Evolutionary conservation across 2,888 invertebrate genomes (phyloP).

Genomic region (Drosophila colorata): DNA sequence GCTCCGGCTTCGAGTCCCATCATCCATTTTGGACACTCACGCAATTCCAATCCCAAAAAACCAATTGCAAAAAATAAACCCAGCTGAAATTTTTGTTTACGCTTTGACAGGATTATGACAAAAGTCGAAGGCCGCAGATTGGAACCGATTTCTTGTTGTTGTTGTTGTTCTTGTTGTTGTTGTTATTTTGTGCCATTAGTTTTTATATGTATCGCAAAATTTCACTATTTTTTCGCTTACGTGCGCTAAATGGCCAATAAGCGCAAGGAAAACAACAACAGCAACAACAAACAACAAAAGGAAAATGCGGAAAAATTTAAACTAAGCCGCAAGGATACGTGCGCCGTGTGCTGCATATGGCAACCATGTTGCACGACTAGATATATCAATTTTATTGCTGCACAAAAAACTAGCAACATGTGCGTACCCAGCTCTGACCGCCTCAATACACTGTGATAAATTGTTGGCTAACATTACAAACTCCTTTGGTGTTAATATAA

Average conservation of each 20-base stretch:
- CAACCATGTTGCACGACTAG: constrained; percentile 66
- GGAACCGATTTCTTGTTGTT: constrained; percentile 20
- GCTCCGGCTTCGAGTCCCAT: background rate
- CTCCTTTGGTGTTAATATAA: too few species aligned
- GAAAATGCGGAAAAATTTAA: constrained; percentile 37
- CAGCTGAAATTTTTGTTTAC: constrained; percentile 74
- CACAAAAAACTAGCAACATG: constrained; percentile 59
- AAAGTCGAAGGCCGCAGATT: constrained; percentile 61
- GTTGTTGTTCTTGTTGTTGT: constrained; percentile 19
- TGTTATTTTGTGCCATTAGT: constrained; percentile 67
- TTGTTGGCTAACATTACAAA: background rate
- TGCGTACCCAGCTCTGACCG: constrained; percentile 32
- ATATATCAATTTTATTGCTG: constrained; percentile 81
- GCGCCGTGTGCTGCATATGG: constrained; percentile 47
- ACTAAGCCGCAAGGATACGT: constrained; percentile 69
- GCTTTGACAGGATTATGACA: constrained; percentile 81
- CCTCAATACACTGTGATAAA: constrained; percentile 3
- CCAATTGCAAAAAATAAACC: constrained; percentile 9
- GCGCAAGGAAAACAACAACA: constrained; percentile 40
- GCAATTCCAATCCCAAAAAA: constrained; percentile 37
- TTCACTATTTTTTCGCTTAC: constrained; percentile 74
- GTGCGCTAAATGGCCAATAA: constrained; percentile 82
- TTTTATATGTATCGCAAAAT: constrained; percentile 70
- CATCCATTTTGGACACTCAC: constrained; percentile 18
- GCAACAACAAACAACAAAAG: constrained; percentile 16